phyloP scores from a whole-genome alignment of 2,113 vertebrate species.

The Kryptolebias marmoratus region DNA sequence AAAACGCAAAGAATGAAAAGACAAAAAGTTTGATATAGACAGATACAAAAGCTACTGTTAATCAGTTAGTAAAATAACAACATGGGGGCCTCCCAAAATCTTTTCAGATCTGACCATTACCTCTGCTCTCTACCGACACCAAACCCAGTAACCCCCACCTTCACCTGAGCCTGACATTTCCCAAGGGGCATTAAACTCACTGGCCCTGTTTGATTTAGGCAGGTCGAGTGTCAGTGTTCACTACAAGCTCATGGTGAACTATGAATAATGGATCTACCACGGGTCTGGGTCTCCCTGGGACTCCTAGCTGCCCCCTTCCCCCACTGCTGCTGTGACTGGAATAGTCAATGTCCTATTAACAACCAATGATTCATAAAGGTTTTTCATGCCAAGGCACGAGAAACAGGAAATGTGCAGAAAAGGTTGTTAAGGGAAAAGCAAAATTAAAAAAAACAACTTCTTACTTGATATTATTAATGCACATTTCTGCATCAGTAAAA shows the following conservation, averaged over 20 bases:
- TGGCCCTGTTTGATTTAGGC: conserved; percentile 80
- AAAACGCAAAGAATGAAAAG: neutral
- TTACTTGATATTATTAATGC: neutral
- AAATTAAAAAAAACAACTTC: neutral
- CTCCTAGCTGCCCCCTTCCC: conserved; percentile 67
- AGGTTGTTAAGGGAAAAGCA: conserved; percentile 27
- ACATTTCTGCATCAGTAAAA: conserved; percentile 8
- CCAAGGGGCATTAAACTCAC: conserved; percentile 67
- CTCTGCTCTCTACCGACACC: neutral
- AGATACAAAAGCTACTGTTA: neutral
- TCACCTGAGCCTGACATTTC: conserved; percentile 60
- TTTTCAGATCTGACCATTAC: conserved; percentile 40
- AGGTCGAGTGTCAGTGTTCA: conserved; percentile 78
- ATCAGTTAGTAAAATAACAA: conserved; percentile 35
- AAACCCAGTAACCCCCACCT: conserved; percentile 38
- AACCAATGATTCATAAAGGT: conserved; percentile 79
- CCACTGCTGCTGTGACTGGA: conserved; percentile 73
- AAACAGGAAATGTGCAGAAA: conserved; percentile 65
- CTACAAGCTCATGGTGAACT: conserved; percentile 79
- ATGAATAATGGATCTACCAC: conserved; percentile 84
- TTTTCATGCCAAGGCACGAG: conserved; percentile 38
- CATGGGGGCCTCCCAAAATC: conserved; percentile 6
- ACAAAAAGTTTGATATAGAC: neutral
- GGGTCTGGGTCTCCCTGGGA: conserved; percentile 72
- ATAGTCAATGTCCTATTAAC: conserved; percentile 83